These are phyloP conservation scores for Macaria liturata DNA, from an alignment of 2,888 invertebrate genomes.

Conservation along the genomic window DNA sequence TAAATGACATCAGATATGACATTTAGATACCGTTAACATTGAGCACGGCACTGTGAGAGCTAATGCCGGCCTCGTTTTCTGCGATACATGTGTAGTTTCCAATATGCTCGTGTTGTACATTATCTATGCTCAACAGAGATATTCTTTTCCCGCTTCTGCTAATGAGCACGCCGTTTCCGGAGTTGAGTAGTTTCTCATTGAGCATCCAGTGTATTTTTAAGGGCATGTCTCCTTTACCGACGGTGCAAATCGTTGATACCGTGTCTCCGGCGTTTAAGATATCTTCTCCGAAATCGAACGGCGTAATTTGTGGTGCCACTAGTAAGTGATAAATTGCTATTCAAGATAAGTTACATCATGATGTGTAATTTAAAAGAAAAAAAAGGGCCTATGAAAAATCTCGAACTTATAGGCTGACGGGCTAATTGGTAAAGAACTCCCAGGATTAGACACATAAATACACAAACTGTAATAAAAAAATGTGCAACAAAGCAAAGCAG, in stretches of 20 bases:
- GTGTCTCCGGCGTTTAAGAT: slow-evolving; percentile 88
- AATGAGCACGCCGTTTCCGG: slow-evolving; percentile 41
- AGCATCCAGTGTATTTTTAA: slow-evolving; percentile 87
- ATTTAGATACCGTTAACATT: slow-evolving; percentile 85
- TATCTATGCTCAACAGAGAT: slow-evolving; percentile 80
- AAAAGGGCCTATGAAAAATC: too few relatives aligned
- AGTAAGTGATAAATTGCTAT: slow-evolving; percentile 32
- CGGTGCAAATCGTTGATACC: slow-evolving; percentile 86
- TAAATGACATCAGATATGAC: neutral
- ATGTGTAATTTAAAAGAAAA: too few relatives aligned
- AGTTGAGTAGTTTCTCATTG: slow-evolving; percentile 78
- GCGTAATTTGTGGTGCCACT: slow-evolving; percentile 88
- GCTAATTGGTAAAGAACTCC: neutral
- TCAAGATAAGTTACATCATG: neutral
- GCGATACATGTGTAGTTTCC: slow-evolving; percentile 86
- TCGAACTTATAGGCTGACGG: neutral
- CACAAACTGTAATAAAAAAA: slow-evolving; percentile 38
- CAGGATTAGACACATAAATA: slow-evolving; percentile 28
- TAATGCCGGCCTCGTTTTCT: slow-evolving; percentile 85
- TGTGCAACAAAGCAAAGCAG: slow-evolving; percentile 57
- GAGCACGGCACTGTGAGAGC: slow-evolving; percentile 85
- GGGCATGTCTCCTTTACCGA: slow-evolving; percentile 88
- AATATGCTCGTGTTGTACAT: slow-evolving; percentile 81
- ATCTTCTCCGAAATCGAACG: slow-evolving; percentile 89
- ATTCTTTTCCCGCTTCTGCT: slow-evolving; percentile 57